Conservation (phyloP, 2,113 vertebrate genomes). For the Desmodus rotundus region DNA sequence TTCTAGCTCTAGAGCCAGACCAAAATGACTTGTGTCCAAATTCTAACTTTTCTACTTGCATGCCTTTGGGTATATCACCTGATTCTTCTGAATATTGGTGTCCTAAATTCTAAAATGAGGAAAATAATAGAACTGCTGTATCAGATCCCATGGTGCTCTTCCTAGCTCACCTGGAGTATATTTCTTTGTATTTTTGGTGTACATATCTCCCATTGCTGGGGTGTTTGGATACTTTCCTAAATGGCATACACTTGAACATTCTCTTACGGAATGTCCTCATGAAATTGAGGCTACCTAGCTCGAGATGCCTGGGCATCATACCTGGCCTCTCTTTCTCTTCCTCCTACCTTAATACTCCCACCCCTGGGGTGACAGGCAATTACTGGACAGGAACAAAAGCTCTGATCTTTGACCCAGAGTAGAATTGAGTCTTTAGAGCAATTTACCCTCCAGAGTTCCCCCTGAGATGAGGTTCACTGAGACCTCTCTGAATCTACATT, state of each 20-base stretch:
- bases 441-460: neutral
- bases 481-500: neutral
- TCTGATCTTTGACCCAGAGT: neutral
- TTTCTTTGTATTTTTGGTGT: neutral
- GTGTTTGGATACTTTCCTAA: neutral
- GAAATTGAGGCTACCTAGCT: neutral
- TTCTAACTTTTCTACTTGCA: neutral
- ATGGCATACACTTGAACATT: neutral
- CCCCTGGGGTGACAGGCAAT: neutral
- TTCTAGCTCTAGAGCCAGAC: neutral
- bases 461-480: neutral
- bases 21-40: neutral
- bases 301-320: neutral
- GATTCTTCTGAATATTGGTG: neutral
- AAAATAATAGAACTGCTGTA: neutral
- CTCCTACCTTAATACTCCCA: neutral
- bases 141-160: neutral
- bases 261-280: neutral
- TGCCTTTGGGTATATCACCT: fast-evolving
- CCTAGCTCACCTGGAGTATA: neutral
- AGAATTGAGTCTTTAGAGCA: neutral
- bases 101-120: neutral
- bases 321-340: neutral
- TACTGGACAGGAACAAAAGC: neutral
- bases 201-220: fast-evolving